Conservation (phyloP, 2,888 invertebrate genomes). For the Eugnorisma glareosa region DNA sequence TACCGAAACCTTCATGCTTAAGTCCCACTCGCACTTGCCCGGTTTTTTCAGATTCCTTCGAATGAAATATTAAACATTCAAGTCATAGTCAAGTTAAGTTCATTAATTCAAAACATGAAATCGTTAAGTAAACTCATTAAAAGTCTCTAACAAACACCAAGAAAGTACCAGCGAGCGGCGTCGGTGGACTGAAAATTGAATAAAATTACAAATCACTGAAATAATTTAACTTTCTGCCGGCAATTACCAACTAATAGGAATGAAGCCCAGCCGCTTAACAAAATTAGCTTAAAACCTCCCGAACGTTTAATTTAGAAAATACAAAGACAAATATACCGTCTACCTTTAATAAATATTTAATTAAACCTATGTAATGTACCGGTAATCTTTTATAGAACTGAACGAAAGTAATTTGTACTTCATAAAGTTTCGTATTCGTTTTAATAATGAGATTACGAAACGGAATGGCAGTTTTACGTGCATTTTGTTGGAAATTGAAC, state of each 20-base stretch:
- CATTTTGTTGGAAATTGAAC: slow-evolving; percentile 11
- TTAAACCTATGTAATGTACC: slow-evolving; percentile 37
- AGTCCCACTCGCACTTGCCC: no score
- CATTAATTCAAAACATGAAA: slow-evolving; percentile 47
- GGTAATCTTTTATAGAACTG: slow-evolving; percentile 41
- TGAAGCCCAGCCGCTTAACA: slow-evolving; percentile 48
- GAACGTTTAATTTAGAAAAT: slow-evolving; percentile 44
- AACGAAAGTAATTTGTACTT: slow-evolving; percentile 43
- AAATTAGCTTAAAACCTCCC: slow-evolving; percentile 49
- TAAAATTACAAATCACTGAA: slow-evolving; percentile 55
- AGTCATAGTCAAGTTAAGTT: slow-evolving; percentile 20
- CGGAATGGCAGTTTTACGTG: slow-evolving; percentile 1
- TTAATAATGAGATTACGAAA: slow-evolving; percentile 37
- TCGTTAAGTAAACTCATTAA: slow-evolving; percentile 53
- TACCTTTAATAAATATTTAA: slow-evolving; percentile 61
- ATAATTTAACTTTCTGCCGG: slow-evolving; percentile 63
- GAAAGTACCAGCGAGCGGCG: slow-evolving; percentile 16
- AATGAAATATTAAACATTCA: slow-evolving; percentile 36
- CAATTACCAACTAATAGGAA: slow-evolving; percentile 62
- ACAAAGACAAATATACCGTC: slow-evolving; percentile 45
- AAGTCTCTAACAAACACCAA: slow-evolving; percentile 39
- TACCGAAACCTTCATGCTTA: no score
- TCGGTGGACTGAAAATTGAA: slow-evolving; percentile 45
- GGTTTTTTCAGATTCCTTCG: background rate
- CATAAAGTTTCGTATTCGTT: slow-evolving; percentile 26